These are phyloP conservation scores for Microtus oregoni DNA, from an alignment of 2,113 vertebrate species.

Conservation along the genomic window DNA sequence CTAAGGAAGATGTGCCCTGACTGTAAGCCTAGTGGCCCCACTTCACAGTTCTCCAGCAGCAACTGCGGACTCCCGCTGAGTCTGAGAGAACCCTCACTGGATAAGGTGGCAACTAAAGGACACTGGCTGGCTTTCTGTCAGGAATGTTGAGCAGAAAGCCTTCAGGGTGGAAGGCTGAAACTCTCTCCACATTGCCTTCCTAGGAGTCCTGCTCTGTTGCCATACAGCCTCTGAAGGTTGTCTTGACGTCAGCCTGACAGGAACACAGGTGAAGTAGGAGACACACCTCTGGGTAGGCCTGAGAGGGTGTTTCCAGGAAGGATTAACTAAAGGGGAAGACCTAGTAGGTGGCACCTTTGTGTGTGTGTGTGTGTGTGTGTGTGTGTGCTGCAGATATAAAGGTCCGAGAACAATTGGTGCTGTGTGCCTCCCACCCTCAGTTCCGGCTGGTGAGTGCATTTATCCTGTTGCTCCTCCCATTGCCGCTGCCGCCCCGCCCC, in stretches of 20 bases:
- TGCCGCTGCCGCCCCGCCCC: background rate
- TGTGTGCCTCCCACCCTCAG: background rate
- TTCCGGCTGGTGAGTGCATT: background rate
- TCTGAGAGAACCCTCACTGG: background rate
- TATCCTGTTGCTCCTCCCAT: background rate
- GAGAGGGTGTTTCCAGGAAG: background rate
- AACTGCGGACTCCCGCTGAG: background rate
- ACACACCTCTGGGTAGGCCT: background rate
- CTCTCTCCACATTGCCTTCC: background rate
- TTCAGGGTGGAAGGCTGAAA: background rate
- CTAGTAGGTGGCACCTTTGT: background rate
- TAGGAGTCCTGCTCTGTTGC: background rate
- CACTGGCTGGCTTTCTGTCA: background rate
- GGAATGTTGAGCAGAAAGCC: background rate
- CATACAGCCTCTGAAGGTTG: background rate
- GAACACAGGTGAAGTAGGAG: background rate
- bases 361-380: no score
- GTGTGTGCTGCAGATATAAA: background rate
- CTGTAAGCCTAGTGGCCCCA: background rate
- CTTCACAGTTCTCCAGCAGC: background rate
- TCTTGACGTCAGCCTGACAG: background rate
- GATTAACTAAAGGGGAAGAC: background rate
- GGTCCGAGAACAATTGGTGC: background rate
- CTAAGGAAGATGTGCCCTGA: background rate
- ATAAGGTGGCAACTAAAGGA: background rate